phyloP scores from a whole-genome alignment of 1,140 invertebrate species.

The Drosophila dunni region DNA sequence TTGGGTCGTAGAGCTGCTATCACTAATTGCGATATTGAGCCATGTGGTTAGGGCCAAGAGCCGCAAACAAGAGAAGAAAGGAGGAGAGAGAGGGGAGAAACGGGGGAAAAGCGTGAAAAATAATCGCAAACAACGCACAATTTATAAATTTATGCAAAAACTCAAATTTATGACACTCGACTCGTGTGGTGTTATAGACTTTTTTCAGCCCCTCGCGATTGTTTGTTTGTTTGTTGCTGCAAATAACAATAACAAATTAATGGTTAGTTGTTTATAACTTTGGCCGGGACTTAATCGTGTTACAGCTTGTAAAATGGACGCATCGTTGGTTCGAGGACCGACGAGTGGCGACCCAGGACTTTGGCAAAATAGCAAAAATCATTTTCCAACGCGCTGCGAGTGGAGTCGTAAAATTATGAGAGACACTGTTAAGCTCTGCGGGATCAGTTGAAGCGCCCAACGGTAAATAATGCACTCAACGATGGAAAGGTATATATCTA shows the following conservation, averaged over 20 bases:
- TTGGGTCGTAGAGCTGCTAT: constrained; percentile 26
- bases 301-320: constrained; percentile 50
- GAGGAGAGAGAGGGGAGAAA: too few species aligned
- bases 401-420: constrained; percentile 50
- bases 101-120: constrained; percentile 34
- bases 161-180: constrained; percentile 39
- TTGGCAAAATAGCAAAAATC: constrained; percentile 40
- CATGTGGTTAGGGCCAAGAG: constrained; percentile 29
- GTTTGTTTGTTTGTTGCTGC: constrained; percentile 19
- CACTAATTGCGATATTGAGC: constrained; percentile 50
- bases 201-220: neutral
- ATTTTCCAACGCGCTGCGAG: constrained; percentile 14
- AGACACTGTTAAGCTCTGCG: constrained; percentile 55
- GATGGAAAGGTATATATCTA: neutral
- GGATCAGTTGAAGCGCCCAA: constrained; percentile 51
- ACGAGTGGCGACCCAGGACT: too few species aligned
- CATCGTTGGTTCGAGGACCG: constrained; percentile 20
- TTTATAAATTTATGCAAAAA: constrained; percentile 50
- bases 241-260: constrained; percentile 45
- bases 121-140: constrained; percentile 38
- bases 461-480: constrained; percentile 50
- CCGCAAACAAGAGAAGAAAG: neutral
- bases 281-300: constrained; percentile 47
- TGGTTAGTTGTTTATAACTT: constrained; percentile 49
- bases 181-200: neutral